Conservation (phyloP, 2,113 vertebrate species). For the Seriola dumerili region DNA sequence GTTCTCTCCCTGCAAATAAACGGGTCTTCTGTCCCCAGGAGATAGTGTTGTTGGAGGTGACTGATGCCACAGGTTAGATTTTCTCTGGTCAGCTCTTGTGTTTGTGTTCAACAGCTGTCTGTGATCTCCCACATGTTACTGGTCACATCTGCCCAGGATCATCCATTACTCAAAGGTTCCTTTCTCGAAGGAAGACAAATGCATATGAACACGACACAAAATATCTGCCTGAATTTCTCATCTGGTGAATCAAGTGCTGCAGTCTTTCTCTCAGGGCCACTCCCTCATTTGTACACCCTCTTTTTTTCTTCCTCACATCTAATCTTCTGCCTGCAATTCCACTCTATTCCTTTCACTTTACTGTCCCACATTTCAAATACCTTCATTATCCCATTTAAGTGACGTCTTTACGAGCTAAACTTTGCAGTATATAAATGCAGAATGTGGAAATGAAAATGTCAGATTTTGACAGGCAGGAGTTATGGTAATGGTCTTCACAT, state of each 20-base stretch:
- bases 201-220: not conserved
- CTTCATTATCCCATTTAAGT: not conserved
- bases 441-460: conserved; percentile 6
- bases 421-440: not conserved
- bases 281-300: not conserved
- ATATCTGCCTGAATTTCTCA: not conserved
- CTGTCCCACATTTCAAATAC: not conserved
- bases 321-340: not conserved
- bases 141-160: conserved; percentile 47
- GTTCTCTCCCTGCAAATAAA: conserved; percentile 7
- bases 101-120: conserved; percentile 11
- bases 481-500: conserved; percentile 1
- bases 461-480: conserved; percentile 1
- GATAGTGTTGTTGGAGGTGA: conserved; percentile 25
- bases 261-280: not conserved
- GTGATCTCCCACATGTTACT: conserved; percentile 63
- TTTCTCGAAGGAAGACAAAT: conserved; percentile 13
- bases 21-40: not conserved
- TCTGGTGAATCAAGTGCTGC: not conserved
- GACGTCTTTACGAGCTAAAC: not conserved
- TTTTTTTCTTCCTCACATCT: not conserved
- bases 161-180: conserved; percentile 42
- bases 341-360: not conserved
- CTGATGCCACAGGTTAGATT: conserved; percentile 15
- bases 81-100: not conserved